Evolutionary conservation across 1,140 invertebrate genomes (phyloP), one percentile per base, ranked within the genome.

Genomic region (Diachasmimorpha longicaudata): DNA sequence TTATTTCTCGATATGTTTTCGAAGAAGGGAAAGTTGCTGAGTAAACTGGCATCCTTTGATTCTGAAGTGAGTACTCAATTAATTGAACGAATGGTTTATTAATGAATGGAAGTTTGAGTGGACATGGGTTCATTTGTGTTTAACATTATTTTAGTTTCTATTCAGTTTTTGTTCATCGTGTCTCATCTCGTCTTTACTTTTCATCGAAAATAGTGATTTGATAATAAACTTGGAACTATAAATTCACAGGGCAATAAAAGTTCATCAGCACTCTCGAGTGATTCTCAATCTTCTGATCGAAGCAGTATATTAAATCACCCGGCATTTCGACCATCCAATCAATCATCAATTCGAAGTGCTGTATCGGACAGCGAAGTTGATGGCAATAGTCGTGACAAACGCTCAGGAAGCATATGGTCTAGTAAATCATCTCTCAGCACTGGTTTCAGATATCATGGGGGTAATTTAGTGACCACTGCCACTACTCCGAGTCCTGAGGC

Each of bases 341-440:
- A 89, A 79, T 85, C 90, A 82, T 94, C 94, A 63, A 93, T 95
- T 89, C 92, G 96, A 81, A 96, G 95, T 79, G 96, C 96, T 70
- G 94, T 97, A 77, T 98, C 96, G 78, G 97, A 98, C 89, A 97
- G 95, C 84, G 97, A 98, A 91, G 93, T 96, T 83, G 95, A 97
- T 85, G 92, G 94, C 86, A 95, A 95, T 91, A 95, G 89, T 90
- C 77, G 46, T 19, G 89, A 91, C n/a, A 96, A 95, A 82, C 92
- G 92, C 74, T 91, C 95, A n/a, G 93, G 94, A 0, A 97, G 96
- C 83, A 93, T 97, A 58, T 97, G 96, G 94, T 98, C 96, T 4
- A 96, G 94, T 75, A 98, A 98, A 89, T 97, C 96, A 36, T 96
- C 95, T 0, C 85, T 97, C 23, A 96, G 94, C 81, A 94, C 94